Percentiles rank a stretch among this genome's conserved stretches.
phyloP scores from a whole-genome alignment of 2,888 invertebrate species.

The Brassicogethes aeneus region DNA sequence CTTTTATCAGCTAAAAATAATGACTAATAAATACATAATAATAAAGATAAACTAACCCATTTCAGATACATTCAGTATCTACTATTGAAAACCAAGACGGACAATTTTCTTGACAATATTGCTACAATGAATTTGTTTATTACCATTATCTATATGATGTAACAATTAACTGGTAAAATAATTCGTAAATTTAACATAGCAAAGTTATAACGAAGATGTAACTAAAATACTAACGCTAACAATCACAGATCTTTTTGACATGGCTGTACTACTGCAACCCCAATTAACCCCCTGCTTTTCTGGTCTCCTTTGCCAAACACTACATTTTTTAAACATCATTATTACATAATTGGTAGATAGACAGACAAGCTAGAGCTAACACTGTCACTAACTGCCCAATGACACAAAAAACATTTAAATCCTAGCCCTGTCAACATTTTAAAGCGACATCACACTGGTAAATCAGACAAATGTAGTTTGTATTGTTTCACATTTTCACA shows the following conservation, averaged over 20 bases:
- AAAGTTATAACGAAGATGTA: constrained; percentile 10
- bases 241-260: constrained; percentile 27
- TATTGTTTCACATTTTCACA: no score
- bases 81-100: not conserved
- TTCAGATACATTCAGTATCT: no score
- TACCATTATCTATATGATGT: not conserved
- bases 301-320: constrained; percentile 23
- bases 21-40: not conserved
- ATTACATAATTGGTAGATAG: no score
- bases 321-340: no score
- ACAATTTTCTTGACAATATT: constrained; percentile 7
- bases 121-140: constrained; percentile 8
- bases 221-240: constrained; percentile 23
- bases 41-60: not conserved
- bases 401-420: no score
- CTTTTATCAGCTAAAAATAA: not conserved
- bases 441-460: no score
- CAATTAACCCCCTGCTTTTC: constrained; percentile 11
- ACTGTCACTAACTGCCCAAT: no score
- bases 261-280: constrained; percentile 8
- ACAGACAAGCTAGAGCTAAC: no score
- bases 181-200: not conserved
- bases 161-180: not conserved
- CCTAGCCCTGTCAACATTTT: no score
- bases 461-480: no score